phyloP scores from a whole-genome alignment of 2,888 invertebrate species.

The Troides helena region DNA sequence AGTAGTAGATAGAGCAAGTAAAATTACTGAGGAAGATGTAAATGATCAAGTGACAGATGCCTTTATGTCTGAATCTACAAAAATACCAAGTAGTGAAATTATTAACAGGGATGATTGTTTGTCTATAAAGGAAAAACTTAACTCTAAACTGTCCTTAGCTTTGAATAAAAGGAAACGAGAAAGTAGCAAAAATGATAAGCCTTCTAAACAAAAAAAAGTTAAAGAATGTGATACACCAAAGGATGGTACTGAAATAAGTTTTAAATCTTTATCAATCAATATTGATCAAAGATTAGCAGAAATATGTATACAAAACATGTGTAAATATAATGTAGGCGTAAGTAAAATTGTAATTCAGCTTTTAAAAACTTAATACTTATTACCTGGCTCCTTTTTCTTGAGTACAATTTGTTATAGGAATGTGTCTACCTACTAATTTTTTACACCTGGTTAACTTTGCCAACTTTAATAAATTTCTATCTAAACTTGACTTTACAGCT shows the following conservation, averaged over 20 bases:
- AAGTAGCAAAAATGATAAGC: slow-evolving; percentile 57
- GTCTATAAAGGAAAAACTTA: slow-evolving; percentile 70
- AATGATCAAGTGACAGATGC: slow-evolving; percentile 35
- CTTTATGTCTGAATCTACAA: slow-evolving; percentile 47
- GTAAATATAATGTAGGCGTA: slow-evolving; percentile 59
- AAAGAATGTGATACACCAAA: slow-evolving; percentile 25
- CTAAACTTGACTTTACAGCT: too few species aligned
- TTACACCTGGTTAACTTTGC: too few species aligned
- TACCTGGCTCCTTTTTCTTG: neutral
- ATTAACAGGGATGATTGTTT: slow-evolving; percentile 71
- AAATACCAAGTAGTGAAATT: slow-evolving; percentile 46
- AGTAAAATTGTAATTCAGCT: slow-evolving; percentile 30
- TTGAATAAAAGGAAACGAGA: slow-evolving; percentile 72
- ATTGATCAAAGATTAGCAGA: slow-evolving; percentile 63
- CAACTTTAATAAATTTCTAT: too few species aligned
- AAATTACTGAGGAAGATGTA: slow-evolving; percentile 36
- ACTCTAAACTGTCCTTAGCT: slow-evolving; percentile 67
- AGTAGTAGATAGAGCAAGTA: slow-evolving; percentile 35
- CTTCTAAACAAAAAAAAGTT: slow-evolving; percentile 58
- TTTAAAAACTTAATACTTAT: neutral
- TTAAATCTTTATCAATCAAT: slow-evolving; percentile 55
- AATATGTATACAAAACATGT: slow-evolving; percentile 57
- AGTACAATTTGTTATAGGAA: neutral
- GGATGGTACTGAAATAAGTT: slow-evolving; percentile 37
- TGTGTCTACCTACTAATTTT: too few species aligned